Conservation (phyloP, 2,797 vertebrate genomes). For the Enteromius fasciolatus region DNA sequence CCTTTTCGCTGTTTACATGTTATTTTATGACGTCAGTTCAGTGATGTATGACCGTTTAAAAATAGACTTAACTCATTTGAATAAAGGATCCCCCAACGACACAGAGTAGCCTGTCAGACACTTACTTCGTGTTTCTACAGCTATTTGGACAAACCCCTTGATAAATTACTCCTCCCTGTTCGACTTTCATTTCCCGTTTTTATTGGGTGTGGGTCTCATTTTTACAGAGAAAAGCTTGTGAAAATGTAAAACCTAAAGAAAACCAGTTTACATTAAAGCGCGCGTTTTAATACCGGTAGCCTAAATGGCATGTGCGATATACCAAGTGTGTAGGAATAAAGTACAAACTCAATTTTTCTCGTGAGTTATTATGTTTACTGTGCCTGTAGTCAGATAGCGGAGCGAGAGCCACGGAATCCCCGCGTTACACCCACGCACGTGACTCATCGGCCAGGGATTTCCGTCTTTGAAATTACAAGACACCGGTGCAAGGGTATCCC, state of each 20-base stretch:
- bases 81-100: constrained; percentile 68
- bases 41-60: constrained; percentile 19
- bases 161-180: constrained; percentile 32
- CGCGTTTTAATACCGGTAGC: background rate
- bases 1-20: constrained; percentile 4
- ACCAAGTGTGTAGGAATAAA: background rate
- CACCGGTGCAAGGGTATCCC: constrained; percentile 59
- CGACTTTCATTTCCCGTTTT: constrained; percentile 61
- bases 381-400: background rate
- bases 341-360: background rate
- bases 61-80: constrained; percentile 21
- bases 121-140: background rate
- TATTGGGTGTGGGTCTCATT: constrained; percentile 28
- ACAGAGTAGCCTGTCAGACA: background rate
- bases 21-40: constrained; percentile 10
- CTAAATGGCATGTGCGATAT: background rate
- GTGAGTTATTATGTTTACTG: background rate
- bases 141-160: constrained; percentile 31
- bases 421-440: constrained; percentile 70
- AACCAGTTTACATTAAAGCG: background rate
- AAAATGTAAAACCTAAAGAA: background rate
- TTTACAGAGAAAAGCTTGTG: background rate
- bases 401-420: constrained; percentile 75
- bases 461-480: constrained; percentile 71
- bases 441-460: constrained; percentile 82